Evolutionary conservation across 2,113 vertebrate genomes (phyloP).

Genomic region (Spizaetus ornatus): DNA sequence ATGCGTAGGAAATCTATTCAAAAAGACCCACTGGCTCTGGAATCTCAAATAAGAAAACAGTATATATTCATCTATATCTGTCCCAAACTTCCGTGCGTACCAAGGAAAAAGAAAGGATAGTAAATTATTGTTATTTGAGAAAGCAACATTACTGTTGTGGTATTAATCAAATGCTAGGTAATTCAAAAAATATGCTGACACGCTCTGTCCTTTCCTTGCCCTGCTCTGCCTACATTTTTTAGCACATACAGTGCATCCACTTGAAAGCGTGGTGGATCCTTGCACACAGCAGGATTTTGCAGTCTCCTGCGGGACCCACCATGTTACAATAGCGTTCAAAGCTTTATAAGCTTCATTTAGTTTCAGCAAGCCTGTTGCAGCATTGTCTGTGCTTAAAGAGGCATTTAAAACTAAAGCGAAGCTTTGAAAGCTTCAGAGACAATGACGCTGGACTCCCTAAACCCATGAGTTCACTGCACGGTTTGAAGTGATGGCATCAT

Average conservation of each 20-base stretch:
- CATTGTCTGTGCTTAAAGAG: slow-evolving; percentile 62
- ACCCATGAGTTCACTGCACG: slow-evolving; percentile 14
- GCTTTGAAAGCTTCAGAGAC: slow-evolving; percentile 59
- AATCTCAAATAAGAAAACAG: background rate
- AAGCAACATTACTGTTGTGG: background rate
- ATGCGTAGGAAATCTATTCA: background rate
- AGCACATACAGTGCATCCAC: slow-evolving; percentile 28
- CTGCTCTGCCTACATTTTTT: slow-evolving; percentile 43
- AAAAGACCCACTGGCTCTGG: background rate
- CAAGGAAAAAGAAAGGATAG: background rate
- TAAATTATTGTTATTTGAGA: background rate
- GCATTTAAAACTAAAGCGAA: slow-evolving; percentile 59
- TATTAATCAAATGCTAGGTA: slow-evolving; percentile 11
- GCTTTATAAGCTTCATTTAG: slow-evolving; percentile 66
- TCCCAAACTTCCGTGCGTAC: background rate
- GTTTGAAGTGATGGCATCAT: slow-evolving; percentile 46
- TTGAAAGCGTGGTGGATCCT: slow-evolving; percentile 48
- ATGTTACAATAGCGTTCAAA: slow-evolving; percentile 50
- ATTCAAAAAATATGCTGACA: slow-evolving; percentile 43
- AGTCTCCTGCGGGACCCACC: slow-evolving; percentile 46
- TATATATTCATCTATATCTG: background rate
- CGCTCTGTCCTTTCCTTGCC: slow-evolving; percentile 40
- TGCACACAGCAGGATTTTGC: slow-evolving; percentile 55
- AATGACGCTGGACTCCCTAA: slow-evolving; percentile 31
- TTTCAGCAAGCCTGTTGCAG: slow-evolving; percentile 50